Percentiles rank a stretch among this genome's conserved stretches.
These are phyloP conservation scores for Melolontha melolontha DNA, from an alignment of 2,888 invertebrate species.

Conservation along the genomic window DNA sequence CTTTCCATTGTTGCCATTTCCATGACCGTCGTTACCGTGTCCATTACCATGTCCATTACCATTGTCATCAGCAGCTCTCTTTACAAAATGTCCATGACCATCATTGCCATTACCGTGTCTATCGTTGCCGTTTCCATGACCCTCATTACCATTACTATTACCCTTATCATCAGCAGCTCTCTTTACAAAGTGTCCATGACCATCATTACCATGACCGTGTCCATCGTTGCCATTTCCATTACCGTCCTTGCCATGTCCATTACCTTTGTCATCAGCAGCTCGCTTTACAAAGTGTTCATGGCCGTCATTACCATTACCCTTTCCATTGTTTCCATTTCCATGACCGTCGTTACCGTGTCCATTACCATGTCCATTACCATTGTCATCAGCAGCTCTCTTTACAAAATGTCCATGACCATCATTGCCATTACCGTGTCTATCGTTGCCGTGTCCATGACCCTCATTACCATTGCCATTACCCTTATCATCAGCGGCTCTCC, in stretches of 20 bases:
- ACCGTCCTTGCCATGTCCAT: neutral
- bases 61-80: neutral
- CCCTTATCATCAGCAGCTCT: constrained; percentile 8
- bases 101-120: neutral
- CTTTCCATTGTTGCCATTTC: too few relatives aligned
- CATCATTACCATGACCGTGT: constrained; percentile 6
- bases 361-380: too few relatives aligned
- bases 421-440: too few relatives aligned
- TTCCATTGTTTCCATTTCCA: too few relatives aligned
- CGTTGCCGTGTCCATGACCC: too few relatives aligned
- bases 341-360: too few relatives aligned
- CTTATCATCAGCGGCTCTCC: too few relatives aligned
- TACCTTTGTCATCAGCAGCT: constrained; percentile 1
- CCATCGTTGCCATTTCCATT: neutral
- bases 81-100: neutral
- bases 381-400: too few relatives aligned
- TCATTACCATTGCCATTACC: too few relatives aligned
- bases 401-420: too few relatives aligned
- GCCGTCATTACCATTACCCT: too few relatives aligned
- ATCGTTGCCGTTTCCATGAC: neutral
- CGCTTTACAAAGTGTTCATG: too few relatives aligned
- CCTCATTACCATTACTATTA: neutral
- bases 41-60: neutral
- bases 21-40: neutral
- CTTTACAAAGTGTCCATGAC: constrained; percentile 2